Conservation (phyloP, 1,140 invertebrate species). For the Caenorhabditis briggsae region DNA sequence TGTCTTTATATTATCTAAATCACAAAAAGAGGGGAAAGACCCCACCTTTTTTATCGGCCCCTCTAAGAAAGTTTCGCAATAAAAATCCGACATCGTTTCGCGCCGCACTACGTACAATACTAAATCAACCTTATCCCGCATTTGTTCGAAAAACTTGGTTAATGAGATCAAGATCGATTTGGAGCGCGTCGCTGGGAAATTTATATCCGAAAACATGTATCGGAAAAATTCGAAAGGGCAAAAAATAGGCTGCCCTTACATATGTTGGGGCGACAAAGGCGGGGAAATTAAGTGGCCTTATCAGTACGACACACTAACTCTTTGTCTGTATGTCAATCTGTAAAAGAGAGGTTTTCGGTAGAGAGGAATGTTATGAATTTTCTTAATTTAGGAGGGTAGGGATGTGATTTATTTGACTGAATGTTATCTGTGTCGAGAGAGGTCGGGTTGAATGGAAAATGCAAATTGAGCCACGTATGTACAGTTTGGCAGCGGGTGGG, state of each 20-base stretch:
- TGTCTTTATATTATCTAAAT: conserved; percentile 29
- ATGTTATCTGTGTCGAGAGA: too few relatives aligned
- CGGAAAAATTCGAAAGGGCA: conserved; percentile 2
- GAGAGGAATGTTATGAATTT: too few relatives aligned
- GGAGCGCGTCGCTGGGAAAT: too few relatives aligned
- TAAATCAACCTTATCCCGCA: neutral
- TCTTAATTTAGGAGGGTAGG: too few relatives aligned
- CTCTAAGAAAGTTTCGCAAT: neutral
- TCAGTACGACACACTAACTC: neutral
- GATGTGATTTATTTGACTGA: too few relatives aligned
- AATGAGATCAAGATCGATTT: neutral
- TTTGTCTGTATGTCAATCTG: neutral
- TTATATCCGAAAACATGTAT: neutral
- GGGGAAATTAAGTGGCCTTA: conserved; percentile 13
- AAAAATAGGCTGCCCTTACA: conserved; percentile 32
- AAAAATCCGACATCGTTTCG: neutral
- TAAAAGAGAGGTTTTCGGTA: neutral
- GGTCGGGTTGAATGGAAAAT: too few relatives aligned
- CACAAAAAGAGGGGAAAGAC: neutral
- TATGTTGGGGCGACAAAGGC: neutral
- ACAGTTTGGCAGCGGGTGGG: too few relatives aligned
- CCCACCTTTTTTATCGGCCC: too few relatives aligned
- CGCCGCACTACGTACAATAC: neutral
- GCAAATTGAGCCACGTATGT: too few relatives aligned
- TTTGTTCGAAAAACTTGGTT: conserved; percentile 3